Base-by-base conservation (phyloP, 2,113 vertebrate species). In the Columba janthina region DNA sequence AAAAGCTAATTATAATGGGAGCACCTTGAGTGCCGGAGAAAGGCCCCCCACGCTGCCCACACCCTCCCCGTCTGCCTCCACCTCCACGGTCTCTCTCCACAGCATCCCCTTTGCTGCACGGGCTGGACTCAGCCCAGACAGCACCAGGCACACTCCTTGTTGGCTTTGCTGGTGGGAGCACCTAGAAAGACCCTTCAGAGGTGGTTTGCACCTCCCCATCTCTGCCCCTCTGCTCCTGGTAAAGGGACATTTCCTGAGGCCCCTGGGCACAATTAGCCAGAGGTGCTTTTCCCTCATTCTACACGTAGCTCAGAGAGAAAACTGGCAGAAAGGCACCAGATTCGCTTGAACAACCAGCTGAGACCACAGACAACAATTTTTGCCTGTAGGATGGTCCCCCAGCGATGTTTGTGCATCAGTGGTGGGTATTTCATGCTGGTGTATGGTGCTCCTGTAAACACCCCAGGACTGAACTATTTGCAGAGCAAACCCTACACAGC, bases 401-500 rank as follows among this genome's bases (percentile, higher is more conserved):
- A 31, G 74, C 66, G 38, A 21, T 12, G 24, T 78, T 28, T 54
- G 80, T 2, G 2, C 36, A 17, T 11, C 57, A 62, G 6, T 12
- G 61, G 21, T 1, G 6, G 53, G 40, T 29, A 56, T 76, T 83
- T 73, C 50, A 8, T 8, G 22, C 42, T 32, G 44, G 11, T 29
- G 22, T 14, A 20, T 4, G 2, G 31, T 11, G 26, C 21, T 36
- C 25, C 51, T 28, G 9, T 21, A 6, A 81, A 32, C 0, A 6
- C 50, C 54, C 50, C 1, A 2, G 65, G 25, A 58, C 24, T 31
- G n/a, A 88, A 38, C 20, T 10, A 1, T 72, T 58, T 69, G 38
- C 19, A 60, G 16, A 74, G 51, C 22, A 62, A 65, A 64, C 3
- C 53, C 38, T 10, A 1, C 0, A 0, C n/a, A 44, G 15, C 15